Evolutionary conservation across 1,140 invertebrate genomes (phyloP).

Genomic region (Holotrichia oblita): DNA sequence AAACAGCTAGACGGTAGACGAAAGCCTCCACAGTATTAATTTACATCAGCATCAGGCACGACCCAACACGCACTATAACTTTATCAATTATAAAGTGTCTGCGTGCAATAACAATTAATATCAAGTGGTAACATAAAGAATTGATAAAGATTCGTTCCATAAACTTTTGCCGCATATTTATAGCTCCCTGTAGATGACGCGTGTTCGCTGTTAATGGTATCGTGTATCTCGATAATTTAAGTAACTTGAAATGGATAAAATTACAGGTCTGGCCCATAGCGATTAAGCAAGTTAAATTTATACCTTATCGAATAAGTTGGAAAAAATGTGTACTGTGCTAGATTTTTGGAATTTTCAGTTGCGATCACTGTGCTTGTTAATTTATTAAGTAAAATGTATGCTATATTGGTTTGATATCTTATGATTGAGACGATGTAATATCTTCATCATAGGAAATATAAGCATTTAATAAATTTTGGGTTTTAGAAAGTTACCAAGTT

Average conservation of each 20-base stretch:
- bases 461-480: too few relatives aligned
- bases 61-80: slow-evolving; percentile 16
- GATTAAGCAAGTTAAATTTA: slow-evolving; percentile 28
- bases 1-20: background rate
- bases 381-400: background rate
- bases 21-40: background rate
- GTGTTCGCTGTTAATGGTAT: slow-evolving; percentile 39
- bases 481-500: too few relatives aligned
- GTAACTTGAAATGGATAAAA: slow-evolving; percentile 40
- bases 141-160: slow-evolving; percentile 40
- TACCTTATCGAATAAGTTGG: background rate
- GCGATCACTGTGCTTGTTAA: background rate
- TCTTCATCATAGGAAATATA: too few relatives aligned
- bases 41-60: slow-evolving; percentile 5
- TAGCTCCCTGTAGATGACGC: slow-evolving; percentile 33
- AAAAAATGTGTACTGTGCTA: background rate
- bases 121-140: slow-evolving; percentile 41
- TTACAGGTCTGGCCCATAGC: slow-evolving; percentile 29
- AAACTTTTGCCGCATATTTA: slow-evolving; percentile 38
- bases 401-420: too few relatives aligned
- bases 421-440: too few relatives aligned
- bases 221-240: slow-evolving; percentile 39
- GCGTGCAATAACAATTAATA: slow-evolving; percentile 39
- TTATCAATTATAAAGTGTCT: slow-evolving; percentile 37
- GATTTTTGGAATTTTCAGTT: background rate